Evolutionary conservation across 2,113 vertebrate species (phyloP).

Genomic region (Podilymbus podiceps): DNA sequence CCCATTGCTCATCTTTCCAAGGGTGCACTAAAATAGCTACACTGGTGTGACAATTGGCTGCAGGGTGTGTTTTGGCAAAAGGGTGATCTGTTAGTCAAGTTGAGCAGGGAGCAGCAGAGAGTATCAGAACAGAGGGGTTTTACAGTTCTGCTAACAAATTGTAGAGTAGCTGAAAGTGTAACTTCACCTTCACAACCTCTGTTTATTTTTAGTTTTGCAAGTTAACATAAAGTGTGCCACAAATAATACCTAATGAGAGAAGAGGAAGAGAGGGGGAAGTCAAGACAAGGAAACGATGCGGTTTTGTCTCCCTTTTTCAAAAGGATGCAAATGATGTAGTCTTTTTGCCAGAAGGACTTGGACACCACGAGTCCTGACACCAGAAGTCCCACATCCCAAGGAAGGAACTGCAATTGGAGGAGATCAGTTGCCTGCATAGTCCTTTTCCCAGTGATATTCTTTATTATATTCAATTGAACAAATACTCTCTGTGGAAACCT

Average conservation of each 20-base stretch:
- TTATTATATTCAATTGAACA: not conserved
- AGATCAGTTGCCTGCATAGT: not conserved
- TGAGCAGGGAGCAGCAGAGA: conserved; percentile 1
- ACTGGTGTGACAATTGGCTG: conserved; percentile 5
- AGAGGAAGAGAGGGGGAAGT: not conserved
- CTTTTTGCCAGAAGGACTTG: not conserved
- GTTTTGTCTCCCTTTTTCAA: not conserved
- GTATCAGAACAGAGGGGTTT: not conserved
- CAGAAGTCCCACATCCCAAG: not conserved
- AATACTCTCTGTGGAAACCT: not conserved
- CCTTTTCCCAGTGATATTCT: not conserved
- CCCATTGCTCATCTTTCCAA: not conserved
- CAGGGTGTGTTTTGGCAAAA: conserved; percentile 28
- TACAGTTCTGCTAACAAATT: not conserved
- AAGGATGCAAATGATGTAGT: not conserved
- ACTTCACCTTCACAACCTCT: not conserved
- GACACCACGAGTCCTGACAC: not conserved
- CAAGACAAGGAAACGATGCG: not conserved
- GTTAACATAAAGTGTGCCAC: not conserved
- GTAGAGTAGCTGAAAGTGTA: not conserved
- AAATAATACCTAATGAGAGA: not conserved
- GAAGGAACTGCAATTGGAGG: not conserved
- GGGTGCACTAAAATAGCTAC: not conserved
- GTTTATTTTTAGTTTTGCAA: not conserved
- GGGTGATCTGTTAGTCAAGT: not conserved